These are phyloP conservation scores for Sigmodon hispidus DNA, from an alignment of 2,113 vertebrate genomes.

Conservation along the genomic window DNA sequence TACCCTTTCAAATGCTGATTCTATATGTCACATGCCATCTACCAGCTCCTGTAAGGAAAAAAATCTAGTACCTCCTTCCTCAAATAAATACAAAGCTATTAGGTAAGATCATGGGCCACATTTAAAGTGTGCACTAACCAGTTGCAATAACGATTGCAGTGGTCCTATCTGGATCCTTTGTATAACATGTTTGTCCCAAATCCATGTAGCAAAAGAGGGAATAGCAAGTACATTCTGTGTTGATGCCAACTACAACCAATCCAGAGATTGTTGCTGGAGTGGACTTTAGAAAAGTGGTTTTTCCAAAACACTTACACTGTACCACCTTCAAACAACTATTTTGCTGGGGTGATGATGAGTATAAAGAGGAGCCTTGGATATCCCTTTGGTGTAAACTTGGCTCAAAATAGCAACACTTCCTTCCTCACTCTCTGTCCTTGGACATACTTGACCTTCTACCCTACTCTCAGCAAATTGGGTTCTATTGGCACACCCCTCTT, in stretches of 20 bases:
- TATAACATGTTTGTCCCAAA: not conserved
- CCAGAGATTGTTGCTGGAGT: not conserved
- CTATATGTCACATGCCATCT: not conserved
- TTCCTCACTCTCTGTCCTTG: not conserved
- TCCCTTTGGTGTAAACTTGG: fast-evolving
- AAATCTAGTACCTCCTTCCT: no score
- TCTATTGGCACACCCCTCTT: no score
- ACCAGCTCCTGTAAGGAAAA: not conserved
- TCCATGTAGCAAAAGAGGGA: not conserved
- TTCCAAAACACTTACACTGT: not conserved
- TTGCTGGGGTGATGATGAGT: not conserved
- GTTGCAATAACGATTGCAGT: fast-evolving
- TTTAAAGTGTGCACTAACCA: not conserved
- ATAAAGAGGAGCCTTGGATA: not conserved
- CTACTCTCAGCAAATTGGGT: not conserved
- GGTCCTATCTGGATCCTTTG: not conserved
- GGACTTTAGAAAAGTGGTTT: not conserved
- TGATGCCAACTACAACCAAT: fast-evolving
- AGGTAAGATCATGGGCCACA: not conserved
- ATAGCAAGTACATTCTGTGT: fast-evolving
- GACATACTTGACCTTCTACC: no score
- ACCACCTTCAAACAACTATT: not conserved
- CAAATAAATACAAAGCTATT: not conserved
- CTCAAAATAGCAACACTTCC: not conserved
- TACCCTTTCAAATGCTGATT: not conserved